Evolutionary conservation across 2,113 vertebrate species (phyloP), one percentile per base, ranked within the genome.

Genomic region (Australoheros scitulus): DNA sequence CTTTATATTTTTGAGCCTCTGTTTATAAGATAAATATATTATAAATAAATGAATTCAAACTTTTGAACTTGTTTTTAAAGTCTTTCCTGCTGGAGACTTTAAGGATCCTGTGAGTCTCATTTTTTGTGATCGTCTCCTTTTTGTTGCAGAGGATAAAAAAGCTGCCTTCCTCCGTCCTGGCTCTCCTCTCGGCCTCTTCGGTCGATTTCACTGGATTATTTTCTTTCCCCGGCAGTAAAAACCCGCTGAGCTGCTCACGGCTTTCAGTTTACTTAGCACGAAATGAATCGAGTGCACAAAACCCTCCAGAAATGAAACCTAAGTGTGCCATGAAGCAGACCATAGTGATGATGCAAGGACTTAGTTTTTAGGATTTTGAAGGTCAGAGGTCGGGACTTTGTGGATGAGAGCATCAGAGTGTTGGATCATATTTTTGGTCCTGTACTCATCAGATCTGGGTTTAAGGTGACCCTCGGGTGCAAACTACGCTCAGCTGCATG

Each of bases 131-230:
- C 24, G 5, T 29, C 43, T 58, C 24, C 24, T n/a, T 18, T 55
- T 34, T 52, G 26, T 56, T 61, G 22, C n/a, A 41, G 10, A 41
- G 22, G 56, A 64, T 64, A 38, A 56, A 61, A 29, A 61, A 59
- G 38, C 43, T 81, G 64, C 38, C 20, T 55, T 61, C 63, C 36
- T 26, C 22, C 20, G 4, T 26, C 52, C 50, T 29, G 17, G 17
- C 22, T 47, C 47, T 43, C 5, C 13, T 29, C 59, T 41, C 22
- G 14, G 11, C 22, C 47, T 56, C 68, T 84, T 32, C 79, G 76
- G 29, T 55, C 47, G 24, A 56, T 8, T 72, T 74, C 36, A 55
- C 74, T 75, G 41, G 57, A 81, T 81, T 75, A 11, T 74, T 57
- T 65, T 77, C 47, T 8, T 7, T 18, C 41, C 18, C 13, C 13